These are phyloP conservation scores for Potorous gilbertii DNA, from an alignment of 2,797 vertebrate species.

Conservation along the genomic window DNA sequence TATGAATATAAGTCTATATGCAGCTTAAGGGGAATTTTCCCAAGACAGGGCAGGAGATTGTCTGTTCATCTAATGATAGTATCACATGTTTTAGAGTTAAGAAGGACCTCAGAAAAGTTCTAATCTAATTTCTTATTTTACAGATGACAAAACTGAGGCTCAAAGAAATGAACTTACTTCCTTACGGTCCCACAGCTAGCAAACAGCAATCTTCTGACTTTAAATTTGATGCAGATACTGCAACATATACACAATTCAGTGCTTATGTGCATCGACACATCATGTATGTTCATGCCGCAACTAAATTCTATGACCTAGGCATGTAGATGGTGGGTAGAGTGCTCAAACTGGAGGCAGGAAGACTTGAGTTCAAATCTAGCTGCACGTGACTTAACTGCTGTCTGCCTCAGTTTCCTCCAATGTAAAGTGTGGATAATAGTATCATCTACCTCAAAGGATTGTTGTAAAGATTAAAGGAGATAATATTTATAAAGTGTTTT, in stretches of 20 bases:
- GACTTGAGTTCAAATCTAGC: neutral
- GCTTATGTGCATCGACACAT: neutral
- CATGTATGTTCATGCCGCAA: neutral
- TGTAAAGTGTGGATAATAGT: neutral
- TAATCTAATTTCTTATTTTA: too few species aligned
- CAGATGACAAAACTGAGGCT: too few species aligned
- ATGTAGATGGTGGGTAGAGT: neutral
- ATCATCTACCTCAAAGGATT: neutral
- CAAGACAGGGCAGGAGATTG: neutral
- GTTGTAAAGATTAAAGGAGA: slow-evolving; percentile 30
- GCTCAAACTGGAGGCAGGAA: neutral
- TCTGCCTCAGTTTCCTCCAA: slow-evolving; percentile 55
- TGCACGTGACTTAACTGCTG: neutral
- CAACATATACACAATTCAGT: too few species aligned
- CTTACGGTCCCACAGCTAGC: too few species aligned
- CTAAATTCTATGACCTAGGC: neutral
- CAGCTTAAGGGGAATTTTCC: too few species aligned
- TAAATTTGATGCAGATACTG: neutral
- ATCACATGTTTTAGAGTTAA: too few species aligned
- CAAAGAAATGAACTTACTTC: too few species aligned
- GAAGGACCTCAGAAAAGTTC: too few species aligned
- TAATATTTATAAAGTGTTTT: neutral
- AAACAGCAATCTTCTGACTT: neutral
- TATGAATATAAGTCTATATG: neutral
- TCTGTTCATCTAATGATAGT: too few species aligned